phyloP scores from a whole-genome alignment of 53 echinoderm and acorn worm species.

The Arbacia lixula region DNA sequence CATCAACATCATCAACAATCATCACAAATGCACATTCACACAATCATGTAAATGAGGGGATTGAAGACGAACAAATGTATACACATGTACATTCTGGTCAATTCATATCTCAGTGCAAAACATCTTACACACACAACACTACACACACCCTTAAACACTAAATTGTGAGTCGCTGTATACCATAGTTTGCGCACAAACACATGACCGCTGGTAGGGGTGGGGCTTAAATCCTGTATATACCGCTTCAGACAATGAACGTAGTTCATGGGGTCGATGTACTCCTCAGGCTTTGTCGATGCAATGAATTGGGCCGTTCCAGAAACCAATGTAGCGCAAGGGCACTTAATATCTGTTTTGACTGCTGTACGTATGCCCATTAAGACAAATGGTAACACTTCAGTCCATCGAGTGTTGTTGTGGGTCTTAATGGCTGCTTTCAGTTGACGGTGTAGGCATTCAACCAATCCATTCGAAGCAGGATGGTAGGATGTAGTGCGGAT shows the following conservation, averaged over 20 bases:
- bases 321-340: conserved; percentile 55
- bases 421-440: conserved; percentile 4
- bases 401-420: conserved; percentile 24
- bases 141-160: no score
- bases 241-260: conserved; percentile 53
- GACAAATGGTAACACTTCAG: conserved; percentile 44
- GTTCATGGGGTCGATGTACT: conserved; percentile 7
- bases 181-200: no score
- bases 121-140: no score
- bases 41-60: no score
- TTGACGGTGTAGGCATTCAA: background rate
- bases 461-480: background rate
- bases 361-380: conserved; percentile 48
- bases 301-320: conserved; percentile 59
- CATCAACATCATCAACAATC: no score
- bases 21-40: no score
- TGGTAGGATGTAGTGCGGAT: no score
- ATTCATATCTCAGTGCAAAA: no score
- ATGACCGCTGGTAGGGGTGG: conserved; percentile 28
- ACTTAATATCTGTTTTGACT: conserved; percentile 42
- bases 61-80: no score
- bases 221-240: conserved; percentile 26
- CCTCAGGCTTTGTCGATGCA: background rate
- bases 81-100: no score
- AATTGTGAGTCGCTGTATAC: no score